Evolutionary conservation across 2,888 invertebrate genomes (phyloP).

Genomic region (Calephelis perditalis): DNA sequence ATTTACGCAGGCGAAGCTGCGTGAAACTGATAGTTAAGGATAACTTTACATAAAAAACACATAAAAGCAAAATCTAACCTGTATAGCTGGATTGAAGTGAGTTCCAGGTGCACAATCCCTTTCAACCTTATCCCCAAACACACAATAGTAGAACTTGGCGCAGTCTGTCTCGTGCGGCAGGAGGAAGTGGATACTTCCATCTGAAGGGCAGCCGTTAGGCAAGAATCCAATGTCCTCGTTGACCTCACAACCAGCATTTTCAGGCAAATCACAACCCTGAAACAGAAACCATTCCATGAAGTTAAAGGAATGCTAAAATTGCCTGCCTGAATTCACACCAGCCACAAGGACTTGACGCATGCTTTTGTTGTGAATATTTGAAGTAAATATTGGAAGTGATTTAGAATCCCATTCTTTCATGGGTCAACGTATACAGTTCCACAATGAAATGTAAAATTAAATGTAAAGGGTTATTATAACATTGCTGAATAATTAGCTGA

Average conservation of each 20-base stretch:
- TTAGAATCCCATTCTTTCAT: too few relatives aligned
- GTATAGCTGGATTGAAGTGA: slow-evolving; percentile 39
- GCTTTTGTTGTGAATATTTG: too few relatives aligned
- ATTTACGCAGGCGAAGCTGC: too few relatives aligned
- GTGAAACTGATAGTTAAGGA: too few relatives aligned
- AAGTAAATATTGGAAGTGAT: too few relatives aligned
- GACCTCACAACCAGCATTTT: slow-evolving; percentile 30
- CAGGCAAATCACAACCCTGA: slow-evolving; percentile 36
- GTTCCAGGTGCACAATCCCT: slow-evolving; percentile 38
- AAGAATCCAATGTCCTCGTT: slow-evolving; percentile 25
- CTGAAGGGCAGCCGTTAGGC: slow-evolving; percentile 45
- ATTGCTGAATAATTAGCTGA: too few relatives aligned
- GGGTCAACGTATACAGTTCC: too few relatives aligned
- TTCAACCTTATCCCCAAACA: slow-evolving; percentile 36
- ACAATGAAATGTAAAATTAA: too few relatives aligned
- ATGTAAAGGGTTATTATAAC: too few relatives aligned
- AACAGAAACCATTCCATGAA: neutral
- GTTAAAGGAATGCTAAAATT: too few relatives aligned
- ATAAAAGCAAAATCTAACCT: slow-evolving; percentile 34
- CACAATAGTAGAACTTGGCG: slow-evolving; percentile 42
- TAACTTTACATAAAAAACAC: neutral
- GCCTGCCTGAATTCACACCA: too few relatives aligned
- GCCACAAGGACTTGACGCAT: too few relatives aligned
- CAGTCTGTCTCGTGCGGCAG: slow-evolving; percentile 49
- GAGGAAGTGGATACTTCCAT: slow-evolving; percentile 38